Conservation (phyloP, 2,113 vertebrate species). For the Stigmatopora nigra region DNA sequence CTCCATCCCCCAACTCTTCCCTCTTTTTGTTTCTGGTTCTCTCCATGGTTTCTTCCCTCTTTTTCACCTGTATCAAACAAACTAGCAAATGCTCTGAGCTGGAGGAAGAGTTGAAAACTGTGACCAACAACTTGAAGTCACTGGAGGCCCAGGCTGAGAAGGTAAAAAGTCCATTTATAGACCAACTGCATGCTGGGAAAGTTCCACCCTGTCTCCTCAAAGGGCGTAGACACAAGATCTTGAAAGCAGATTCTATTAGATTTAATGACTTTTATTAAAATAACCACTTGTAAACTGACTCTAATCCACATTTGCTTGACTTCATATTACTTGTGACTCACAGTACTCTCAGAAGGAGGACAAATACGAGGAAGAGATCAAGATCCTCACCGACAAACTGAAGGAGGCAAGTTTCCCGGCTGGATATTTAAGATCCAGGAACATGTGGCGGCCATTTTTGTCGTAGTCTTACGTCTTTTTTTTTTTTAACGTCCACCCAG, state of each 20-base stretch:
- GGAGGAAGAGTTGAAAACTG: conserved; percentile 99
- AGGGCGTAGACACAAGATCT: background rate
- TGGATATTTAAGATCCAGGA: conserved; percentile 7
- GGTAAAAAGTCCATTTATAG: conserved; percentile 71
- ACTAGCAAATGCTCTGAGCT: conserved; percentile 99
- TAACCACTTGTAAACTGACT: background rate
- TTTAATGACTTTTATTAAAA: background rate
- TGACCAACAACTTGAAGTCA: conserved; percentile 99
- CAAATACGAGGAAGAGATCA: conserved; percentile 99
- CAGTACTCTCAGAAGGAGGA: conserved; percentile 99
- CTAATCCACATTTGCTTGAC: conserved; percentile 13
- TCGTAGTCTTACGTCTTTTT: conserved; percentile 7
- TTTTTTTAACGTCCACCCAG: conserved; percentile 61
- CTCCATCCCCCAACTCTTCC: background rate
- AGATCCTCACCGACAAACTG: conserved; percentile 97
- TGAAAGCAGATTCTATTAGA: background rate
- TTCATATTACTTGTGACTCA: conserved; percentile 53
- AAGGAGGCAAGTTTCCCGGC: conserved; percentile 82
- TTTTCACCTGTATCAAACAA: conserved; percentile 71
- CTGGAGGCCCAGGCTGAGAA: conserved; percentile 99
- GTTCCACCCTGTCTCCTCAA: conserved; percentile 3
- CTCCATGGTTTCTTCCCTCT: conserved; percentile 28
- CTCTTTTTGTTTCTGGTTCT: conserved; percentile 21
- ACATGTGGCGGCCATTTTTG: background rate
- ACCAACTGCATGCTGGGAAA: conserved; percentile 36